Conservation (phyloP, 2,797 vertebrate species). For the Sebastolobus altivelis region DNA sequence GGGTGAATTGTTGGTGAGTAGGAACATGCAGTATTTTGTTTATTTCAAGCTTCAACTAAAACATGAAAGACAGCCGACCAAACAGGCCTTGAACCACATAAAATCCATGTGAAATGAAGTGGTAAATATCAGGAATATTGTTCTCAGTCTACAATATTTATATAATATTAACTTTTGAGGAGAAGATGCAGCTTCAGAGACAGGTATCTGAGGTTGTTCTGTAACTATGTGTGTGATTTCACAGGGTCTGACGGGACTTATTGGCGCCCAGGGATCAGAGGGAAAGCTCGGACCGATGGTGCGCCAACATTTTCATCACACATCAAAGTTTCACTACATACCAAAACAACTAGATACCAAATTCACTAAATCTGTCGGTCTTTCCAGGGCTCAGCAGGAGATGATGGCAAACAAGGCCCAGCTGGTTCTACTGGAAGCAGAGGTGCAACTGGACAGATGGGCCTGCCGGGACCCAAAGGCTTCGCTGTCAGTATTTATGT, state of each 20-base stretch:
- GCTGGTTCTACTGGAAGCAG: conserved; percentile 91
- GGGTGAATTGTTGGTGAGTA: too few relatives aligned
- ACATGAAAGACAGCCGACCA: background rate
- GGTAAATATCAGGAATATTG: background rate
- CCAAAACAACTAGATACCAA: background rate
- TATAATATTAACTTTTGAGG: background rate
- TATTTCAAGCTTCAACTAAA: too few relatives aligned
- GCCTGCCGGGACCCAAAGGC: conserved; percentile 95
- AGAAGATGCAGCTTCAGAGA: background rate
- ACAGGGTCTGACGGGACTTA: conserved; percentile 94
- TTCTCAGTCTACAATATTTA: background rate
- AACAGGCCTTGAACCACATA: background rate
- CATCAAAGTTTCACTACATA: background rate
- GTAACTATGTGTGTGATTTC: conserved; percentile 38
- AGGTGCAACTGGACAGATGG: conserved; percentile 92
- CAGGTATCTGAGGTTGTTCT: background rate
- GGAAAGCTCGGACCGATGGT: conserved; percentile 96
- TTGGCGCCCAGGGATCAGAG: conserved; percentile 93
- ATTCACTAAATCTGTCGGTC: background rate
- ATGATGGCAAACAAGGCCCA: conserved; percentile 93
- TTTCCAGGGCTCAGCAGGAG: conserved; percentile 91
- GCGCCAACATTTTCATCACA: conserved; percentile 22
- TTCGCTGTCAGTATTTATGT: conserved; percentile 88
- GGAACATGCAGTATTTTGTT: too few relatives aligned
- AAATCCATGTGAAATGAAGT: background rate